Evolutionary conservation across 30 jellyfish, hydroid and myxozoan genomes (phyloP).

Genomic region (Aurelia aurita complex sp. Pacific): DNA sequence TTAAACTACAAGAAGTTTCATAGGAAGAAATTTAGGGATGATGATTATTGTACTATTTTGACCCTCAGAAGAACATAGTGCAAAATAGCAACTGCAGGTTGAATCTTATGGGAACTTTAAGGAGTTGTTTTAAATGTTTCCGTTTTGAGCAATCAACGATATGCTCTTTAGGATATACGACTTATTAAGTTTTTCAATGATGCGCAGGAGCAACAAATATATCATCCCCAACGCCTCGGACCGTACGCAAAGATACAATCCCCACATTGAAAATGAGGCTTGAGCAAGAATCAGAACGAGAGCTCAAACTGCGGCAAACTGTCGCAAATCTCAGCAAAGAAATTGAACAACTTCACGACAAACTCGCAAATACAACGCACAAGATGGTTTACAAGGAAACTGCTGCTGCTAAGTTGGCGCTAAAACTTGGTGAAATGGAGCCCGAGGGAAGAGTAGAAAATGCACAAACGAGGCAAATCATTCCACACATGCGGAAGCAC

Average conservation of each 20-base stretch:
- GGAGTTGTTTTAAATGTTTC: too few relatives aligned
- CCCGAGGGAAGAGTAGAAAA: neutral
- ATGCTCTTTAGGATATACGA: too few relatives aligned
- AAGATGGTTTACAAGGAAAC: slow-evolving; percentile 29
- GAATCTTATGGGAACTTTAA: too few relatives aligned
- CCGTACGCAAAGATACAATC: slow-evolving; percentile 59
- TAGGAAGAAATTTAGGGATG: too few relatives aligned
- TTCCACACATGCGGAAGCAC: slow-evolving; percentile 58
- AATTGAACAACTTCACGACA: slow-evolving; percentile 20
- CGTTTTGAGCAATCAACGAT: too few relatives aligned
- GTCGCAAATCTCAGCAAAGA: slow-evolving; percentile 56
- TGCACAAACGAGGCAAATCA: slow-evolving; percentile 17
- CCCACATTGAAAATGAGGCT: slow-evolving; percentile 49
- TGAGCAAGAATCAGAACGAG: slow-evolving; percentile 34
- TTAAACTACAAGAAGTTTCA: too few relatives aligned
- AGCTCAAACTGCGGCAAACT: slow-evolving; percentile 38
- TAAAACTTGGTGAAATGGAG: slow-evolving; percentile 65
- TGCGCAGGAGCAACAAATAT: slow-evolving; percentile 2
- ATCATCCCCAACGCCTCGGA: slow-evolving; percentile 15
- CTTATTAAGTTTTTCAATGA: neutral
- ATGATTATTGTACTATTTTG: too few relatives aligned
- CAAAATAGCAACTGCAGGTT: too few relatives aligned
- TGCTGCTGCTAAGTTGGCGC: slow-evolving; percentile 58
- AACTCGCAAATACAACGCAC: slow-evolving; percentile 13
- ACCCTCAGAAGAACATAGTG: too few relatives aligned